Base-by-base conservation (phyloP, 2,113 vertebrate species). In the Burhinus bistriatus region DNA sequence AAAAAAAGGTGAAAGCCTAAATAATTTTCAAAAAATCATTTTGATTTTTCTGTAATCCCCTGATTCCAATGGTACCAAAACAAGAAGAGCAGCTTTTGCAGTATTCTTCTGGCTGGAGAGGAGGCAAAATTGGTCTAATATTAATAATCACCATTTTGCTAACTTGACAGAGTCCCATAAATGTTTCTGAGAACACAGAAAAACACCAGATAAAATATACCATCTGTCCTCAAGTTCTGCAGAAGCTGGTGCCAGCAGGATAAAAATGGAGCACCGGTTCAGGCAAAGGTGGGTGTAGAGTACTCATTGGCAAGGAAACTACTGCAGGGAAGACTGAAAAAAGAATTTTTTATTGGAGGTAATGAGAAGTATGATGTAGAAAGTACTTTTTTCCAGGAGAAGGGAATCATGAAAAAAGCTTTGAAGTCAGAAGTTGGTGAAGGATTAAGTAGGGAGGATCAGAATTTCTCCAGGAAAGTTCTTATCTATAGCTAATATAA, bases 161-260 rank as follows among this genome's bases (percentile, higher is more conserved):
- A 92, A 73, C 78, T 80, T 97, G 71, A 93, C 71, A 81, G 79
- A 92, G 59, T 77, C 68, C 62, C 75, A 81, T 90, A 81, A 94
- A 81, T 80, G 75, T 92, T 93, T 95, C 88, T 88, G 82, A 80
- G 85, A 96, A 92, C 42, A 83, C 92, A 83, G 15, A 66, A 86
- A 96, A 95, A 18, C 91, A 92, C 25, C 62, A 88, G 71, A 93
- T 81, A 94, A 96, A 94, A 83, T 83, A 88, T 27, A 86, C 88
- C 92, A 96, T 97, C 96, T 96, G 90, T 93, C 88, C 80, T 64
- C 84, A 57, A 95, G 82, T 85, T 88, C 79, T 95, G 82, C 84
- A 87, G 87, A 71, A 93, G 83, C 72, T 51, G 47, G 47, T 96
- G 92, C 87, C 90, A 92, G 96, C 75, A 94, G 54, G 88, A 91